Base-by-base conservation (phyloP, 2,888 invertebrate species). In the Drosophila maculinotata region DNA sequence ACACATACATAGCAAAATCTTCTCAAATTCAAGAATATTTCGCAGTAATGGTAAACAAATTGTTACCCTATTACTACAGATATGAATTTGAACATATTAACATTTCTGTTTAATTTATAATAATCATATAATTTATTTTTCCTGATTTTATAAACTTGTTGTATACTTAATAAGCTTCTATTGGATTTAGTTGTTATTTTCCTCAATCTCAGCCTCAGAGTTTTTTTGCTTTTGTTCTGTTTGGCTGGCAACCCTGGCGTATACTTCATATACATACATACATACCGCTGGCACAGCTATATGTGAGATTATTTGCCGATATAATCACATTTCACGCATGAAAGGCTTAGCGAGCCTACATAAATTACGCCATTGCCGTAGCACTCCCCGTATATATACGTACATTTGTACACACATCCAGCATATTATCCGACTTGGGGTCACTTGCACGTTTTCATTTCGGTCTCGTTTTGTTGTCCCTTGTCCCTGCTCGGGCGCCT, bases 281-380 rank as follows among this genome's bases (percentile, higher is more conserved):
- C 23, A 31, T 9, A 47, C 20, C 5, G 1, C 33, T 4, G 2
- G 33, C 20, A 8, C 4, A 51, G 39, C 38, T 58, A 17, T 57
- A 51, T 59, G 53, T 64, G 51, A 53, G 69, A 48, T 54, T 64
- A 62, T 67, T 52, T 49, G 57, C 52, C 63, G 60, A 76, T 76
- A 79, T 82, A 80, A 85, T 79, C 86, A 82, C 64, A 85, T 81
- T 85, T 81, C 60, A 80, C 79, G 82, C 79, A 63, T 79, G 76
- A 76, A 70, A 66, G 60, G 80, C 73, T 86, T 79, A 69, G 74
- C 74, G 65, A 12, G 79, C 79, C 78, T 78, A 74, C 85, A 84
- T 84, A 81, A 79, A 81, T 79, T 82, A 84, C 82, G 62, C 68
- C 82, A 75, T 78, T 71, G 77, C 58, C 70, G 33, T 48, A 30